Evolutionary conservation across 2,113 vertebrate species (phyloP).

Genomic region (Sardina pilchardus): DNA sequence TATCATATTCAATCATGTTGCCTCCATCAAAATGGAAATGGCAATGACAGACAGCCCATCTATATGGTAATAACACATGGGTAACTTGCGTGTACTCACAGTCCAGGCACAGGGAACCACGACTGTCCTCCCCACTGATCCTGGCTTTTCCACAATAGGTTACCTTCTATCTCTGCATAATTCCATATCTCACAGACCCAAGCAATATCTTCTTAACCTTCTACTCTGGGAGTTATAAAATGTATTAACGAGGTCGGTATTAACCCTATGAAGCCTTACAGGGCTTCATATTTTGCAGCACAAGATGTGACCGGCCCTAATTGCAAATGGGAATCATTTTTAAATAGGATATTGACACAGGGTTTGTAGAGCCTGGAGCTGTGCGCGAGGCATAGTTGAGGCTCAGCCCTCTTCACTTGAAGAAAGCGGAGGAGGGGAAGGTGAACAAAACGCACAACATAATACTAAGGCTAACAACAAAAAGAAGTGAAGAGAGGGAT

Average conservation of each 20-base stretch:
- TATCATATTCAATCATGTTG: constrained; percentile 48
- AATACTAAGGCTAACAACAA: neutral
- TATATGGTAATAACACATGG: constrained; percentile 73
- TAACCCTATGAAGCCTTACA: neutral
- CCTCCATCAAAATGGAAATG: constrained; percentile 71
- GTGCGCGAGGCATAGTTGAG: neutral
- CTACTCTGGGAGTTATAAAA: neutral
- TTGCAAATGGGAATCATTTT: constrained; percentile 36
- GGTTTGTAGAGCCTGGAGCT: constrained; percentile 2
- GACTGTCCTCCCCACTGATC: neutral
- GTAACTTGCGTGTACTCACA: neutral
- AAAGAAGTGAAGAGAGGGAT: neutral
- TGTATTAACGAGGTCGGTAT: neutral
- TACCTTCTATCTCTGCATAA: neutral
- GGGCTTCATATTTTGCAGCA: neutral
- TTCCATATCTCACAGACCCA: neutral
- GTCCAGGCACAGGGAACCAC: neutral
- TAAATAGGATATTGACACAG: constrained; percentile 48
- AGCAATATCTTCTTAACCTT: neutral
- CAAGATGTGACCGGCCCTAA: constrained; percentile 27
- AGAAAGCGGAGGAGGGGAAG: neutral
- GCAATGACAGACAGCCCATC: constrained; percentile 65
- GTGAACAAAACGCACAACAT: neutral
- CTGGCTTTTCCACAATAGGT: neutral
- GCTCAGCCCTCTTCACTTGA: neutral